Percentiles rank a stretch among this genome's conserved stretches.
These are phyloP conservation scores for Linyphia triangularis DNA, from an alignment of 2,888 invertebrate genomes.

Conservation along the genomic window DNA sequence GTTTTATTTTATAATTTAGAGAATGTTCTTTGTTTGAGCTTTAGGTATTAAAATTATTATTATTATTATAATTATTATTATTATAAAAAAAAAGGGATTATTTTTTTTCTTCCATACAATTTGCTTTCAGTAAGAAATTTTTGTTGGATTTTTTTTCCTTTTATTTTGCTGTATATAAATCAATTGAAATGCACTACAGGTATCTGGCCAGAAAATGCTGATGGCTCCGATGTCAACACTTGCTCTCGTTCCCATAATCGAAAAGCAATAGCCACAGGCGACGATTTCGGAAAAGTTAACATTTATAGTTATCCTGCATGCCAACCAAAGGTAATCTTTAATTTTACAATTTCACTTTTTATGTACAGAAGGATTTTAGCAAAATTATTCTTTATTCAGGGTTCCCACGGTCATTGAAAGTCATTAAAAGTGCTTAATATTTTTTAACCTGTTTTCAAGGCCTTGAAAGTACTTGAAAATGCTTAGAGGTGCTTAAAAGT, in stretches of 20 bases:
- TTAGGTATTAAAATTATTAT: no score
- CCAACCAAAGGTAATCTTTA: conserved; percentile 88
- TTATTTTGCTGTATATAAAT: not conserved
- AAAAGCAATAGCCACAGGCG: conserved; percentile 88
- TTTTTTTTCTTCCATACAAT: no score
- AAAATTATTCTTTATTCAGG: no score
- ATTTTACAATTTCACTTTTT: no score
- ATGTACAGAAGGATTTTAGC: no score
- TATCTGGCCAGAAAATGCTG: conserved; percentile 94
- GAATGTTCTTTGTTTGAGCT: not conserved
- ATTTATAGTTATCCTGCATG: conserved; percentile 90
- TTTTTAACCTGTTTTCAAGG: no score
- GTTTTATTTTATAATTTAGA: not conserved
- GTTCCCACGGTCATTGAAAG: no score
- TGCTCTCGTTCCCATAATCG: conserved; percentile 85
- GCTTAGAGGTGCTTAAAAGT: no score
- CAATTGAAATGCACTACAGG: conserved; percentile 78
- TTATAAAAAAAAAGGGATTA: no score
- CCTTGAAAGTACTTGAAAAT: no score
- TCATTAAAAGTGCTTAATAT: no score
- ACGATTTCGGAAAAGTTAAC: conserved; percentile 95
- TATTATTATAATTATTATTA: no score
- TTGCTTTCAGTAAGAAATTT: not conserved
- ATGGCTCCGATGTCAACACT: conserved; percentile 92
- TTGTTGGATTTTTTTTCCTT: not conserved